These are phyloP conservation scores for Nixonia krombeini DNA, from an alignment of 1,140 invertebrate genomes.

Conservation along the genomic window DNA sequence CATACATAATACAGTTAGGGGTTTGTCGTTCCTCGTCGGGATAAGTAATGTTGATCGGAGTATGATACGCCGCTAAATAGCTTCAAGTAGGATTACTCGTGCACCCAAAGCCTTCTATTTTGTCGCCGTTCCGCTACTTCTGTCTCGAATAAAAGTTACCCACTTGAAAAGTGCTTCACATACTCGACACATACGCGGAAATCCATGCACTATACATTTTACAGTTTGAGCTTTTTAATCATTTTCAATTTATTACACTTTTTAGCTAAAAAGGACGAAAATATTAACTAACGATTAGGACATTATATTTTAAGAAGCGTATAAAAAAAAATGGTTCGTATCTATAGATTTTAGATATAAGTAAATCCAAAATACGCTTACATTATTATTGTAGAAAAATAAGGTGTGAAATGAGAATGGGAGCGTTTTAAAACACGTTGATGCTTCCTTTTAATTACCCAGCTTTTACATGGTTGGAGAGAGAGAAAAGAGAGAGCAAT, in stretches of 20 bases:
- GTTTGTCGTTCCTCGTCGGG: conserved; percentile 41
- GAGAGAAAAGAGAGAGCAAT: conserved; percentile 38
- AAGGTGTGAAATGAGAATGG: neutral
- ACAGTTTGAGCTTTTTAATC: too few species aligned
- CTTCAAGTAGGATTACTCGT: conserved; percentile 51
- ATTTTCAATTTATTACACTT: neutral
- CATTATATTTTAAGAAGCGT: neutral
- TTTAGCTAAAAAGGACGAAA: neutral
- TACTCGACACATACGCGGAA: neutral
- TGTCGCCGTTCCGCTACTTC: conserved; percentile 8
- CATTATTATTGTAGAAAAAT: too few species aligned
- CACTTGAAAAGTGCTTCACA: neutral
- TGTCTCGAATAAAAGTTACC: neutral
- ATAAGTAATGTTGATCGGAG: conserved; percentile 37
- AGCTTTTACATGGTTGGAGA: conserved; percentile 11
- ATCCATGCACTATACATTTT: too few species aligned
- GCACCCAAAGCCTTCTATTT: conserved; percentile 16
- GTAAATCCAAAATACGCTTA: too few species aligned
- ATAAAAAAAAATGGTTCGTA: too few species aligned
- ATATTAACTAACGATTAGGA: neutral
- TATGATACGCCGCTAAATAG: conserved; percentile 52
- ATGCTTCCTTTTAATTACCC: conserved; percentile 6
- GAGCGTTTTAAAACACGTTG: neutral
- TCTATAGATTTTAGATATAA: too few species aligned
- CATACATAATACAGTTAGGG: conserved; percentile 26